Evolutionary conservation across 2,888 invertebrate genomes (phyloP).

Genomic region (Dendrolimus pini): DNA sequence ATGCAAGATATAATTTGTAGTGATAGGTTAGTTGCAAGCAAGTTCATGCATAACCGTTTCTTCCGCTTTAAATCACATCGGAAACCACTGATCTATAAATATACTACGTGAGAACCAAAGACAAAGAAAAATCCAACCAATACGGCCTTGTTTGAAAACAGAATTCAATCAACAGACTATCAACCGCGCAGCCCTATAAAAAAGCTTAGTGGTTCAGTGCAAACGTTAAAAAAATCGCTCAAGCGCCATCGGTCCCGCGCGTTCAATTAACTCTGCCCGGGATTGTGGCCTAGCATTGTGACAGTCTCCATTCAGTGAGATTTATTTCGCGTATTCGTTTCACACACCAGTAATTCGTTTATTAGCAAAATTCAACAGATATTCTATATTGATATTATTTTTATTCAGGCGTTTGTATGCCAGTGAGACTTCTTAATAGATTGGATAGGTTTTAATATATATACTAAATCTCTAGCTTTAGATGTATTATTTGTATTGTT

Average conservation of each 20-base stretch:
- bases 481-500: too few relatives aligned
- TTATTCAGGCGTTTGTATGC: too few relatives aligned
- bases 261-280: slow-evolving; percentile 57
- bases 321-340: slow-evolving; percentile 52
- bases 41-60: too few relatives aligned
- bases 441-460: too few relatives aligned
- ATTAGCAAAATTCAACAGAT: slow-evolving; percentile 15
- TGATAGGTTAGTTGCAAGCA: too few relatives aligned
- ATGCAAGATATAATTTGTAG: too few relatives aligned
- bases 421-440: not conserved
- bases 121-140: too few relatives aligned
- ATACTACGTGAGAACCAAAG: too few relatives aligned
- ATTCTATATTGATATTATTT: not conserved
- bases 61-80: too few relatives aligned
- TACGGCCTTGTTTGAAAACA: not conserved
- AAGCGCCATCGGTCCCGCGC: slow-evolving; percentile 65
- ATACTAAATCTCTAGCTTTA: too few relatives aligned
- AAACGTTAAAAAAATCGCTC: slow-evolving; percentile 54
- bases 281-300: slow-evolving; percentile 50
- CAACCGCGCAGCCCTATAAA: slow-evolving; percentile 10
- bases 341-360: slow-evolving; percentile 49
- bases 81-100: too few relatives aligned
- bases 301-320: slow-evolving; percentile 47
- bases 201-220: slow-evolving; percentile 45
- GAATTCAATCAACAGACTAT: not conserved